Evolutionary conservation across 2,888 invertebrate species (phyloP).

Genomic region (Tetanocera ferruginea): DNA sequence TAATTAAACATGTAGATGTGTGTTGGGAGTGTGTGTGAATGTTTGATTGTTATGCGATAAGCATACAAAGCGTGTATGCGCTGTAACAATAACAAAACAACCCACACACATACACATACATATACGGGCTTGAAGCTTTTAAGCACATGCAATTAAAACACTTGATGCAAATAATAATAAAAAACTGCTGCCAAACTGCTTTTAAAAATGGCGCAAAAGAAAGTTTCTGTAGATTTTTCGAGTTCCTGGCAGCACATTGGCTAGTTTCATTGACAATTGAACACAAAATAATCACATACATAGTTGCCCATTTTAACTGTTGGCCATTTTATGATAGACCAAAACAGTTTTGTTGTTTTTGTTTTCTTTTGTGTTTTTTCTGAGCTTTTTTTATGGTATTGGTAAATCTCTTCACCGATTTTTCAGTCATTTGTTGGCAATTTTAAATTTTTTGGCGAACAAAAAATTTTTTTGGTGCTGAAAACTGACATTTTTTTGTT

Average conservation of each 20-base stretch:
- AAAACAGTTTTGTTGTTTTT: too few species aligned
- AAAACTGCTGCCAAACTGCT: background rate
- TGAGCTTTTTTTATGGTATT: too few species aligned
- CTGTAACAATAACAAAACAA: background rate
- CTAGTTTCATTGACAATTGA: background rate
- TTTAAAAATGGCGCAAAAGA: background rate
- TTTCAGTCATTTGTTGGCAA: too few species aligned
- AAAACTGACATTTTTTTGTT: too few species aligned
- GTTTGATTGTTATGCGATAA: background rate
- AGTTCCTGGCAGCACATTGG: background rate
- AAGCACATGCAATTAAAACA: background rate
- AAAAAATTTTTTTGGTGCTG: too few species aligned
- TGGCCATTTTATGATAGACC: too few species aligned
- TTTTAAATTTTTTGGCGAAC: too few species aligned
- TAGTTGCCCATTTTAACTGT: background rate
- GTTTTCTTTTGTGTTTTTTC: too few species aligned
- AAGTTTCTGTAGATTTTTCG: background rate
- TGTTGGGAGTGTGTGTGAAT: background rate
- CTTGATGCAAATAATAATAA: background rate
- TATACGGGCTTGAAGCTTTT: background rate
- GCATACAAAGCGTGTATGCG: background rate
- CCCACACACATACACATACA: background rate
- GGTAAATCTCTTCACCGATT: too few species aligned
- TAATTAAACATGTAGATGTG: constrained; percentile 14
- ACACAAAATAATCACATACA: background rate